Percentiles rank a stretch among this genome's conserved stretches.
Conservation (phyloP, 2,113 vertebrate species). For the Macrotis lagotis region DNA sequence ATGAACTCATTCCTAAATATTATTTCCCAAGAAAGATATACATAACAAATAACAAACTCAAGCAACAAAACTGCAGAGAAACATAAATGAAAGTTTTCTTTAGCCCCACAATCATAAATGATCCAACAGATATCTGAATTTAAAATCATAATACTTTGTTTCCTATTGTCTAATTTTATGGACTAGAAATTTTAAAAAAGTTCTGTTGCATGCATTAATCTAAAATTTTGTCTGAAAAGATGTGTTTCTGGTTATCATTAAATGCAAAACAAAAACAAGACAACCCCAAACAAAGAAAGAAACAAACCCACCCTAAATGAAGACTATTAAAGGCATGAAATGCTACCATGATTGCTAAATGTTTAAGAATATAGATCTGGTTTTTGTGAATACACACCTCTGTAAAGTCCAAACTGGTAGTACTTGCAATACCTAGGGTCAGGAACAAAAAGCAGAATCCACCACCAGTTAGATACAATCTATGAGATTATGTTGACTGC, state of each 20-base stretch:
- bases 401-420: not conserved
- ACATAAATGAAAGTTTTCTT: not conserved
- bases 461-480: not conserved
- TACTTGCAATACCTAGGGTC: not conserved
- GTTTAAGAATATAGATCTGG: not conserved
- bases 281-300: not conserved
- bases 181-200: not conserved
- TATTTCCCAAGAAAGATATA: not conserved
- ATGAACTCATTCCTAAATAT: not conserved
- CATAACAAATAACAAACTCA: not conserved
- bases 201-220: not conserved
- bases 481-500: not conserved
- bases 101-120: not conserved
- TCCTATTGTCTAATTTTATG: not conserved
- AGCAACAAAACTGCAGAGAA: not conserved
- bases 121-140: not conserved
- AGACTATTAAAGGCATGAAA: not conserved
- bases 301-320: not conserved
- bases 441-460: not conserved
- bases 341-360: not conserved
- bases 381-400: not conserved
- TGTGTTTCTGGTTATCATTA: not conserved
- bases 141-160: not conserved
- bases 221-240: not conserved
- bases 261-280: not conserved